Percentiles rank a stretch among this genome's conserved stretches.
These are phyloP conservation scores for Unio pictorum DNA, from an alignment of 2,888 invertebrate genomes.

Conservation along the genomic window DNA sequence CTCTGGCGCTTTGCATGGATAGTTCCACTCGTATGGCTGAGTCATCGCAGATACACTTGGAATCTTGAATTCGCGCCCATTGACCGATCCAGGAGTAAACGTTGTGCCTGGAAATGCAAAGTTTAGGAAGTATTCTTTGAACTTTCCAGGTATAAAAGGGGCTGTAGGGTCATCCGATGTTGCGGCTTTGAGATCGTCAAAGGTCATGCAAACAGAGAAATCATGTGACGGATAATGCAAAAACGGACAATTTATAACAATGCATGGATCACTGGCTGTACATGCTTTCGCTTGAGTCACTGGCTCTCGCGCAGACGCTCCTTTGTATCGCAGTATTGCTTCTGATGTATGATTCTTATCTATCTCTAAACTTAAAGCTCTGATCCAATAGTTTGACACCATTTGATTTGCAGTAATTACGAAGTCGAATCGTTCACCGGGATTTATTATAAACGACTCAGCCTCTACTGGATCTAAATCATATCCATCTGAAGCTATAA, in stretches of 20 bases:
- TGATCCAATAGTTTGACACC: slow-evolving; percentile 52
- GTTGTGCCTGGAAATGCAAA: slow-evolving; percentile 57
- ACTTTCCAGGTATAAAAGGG: slow-evolving; percentile 17
- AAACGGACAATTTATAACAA: slow-evolving; percentile 51
- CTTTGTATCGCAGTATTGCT: slow-evolving; percentile 45
- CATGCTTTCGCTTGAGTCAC: slow-evolving; percentile 20
- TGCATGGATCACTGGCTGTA: slow-evolving; percentile 24
- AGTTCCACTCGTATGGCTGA: slow-evolving; percentile 45
- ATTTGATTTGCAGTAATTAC: slow-evolving; percentile 42
- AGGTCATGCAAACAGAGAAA: slow-evolving; percentile 22
- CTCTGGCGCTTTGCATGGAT: slow-evolving; percentile 35
- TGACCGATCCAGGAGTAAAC: slow-evolving; percentile 45
- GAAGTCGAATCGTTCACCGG: slow-evolving; percentile 58
- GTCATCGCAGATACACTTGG: slow-evolving; percentile 45
- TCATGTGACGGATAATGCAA: slow-evolving; percentile 25
- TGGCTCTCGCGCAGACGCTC: slow-evolving; percentile 30
- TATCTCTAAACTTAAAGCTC: slow-evolving; percentile 43
- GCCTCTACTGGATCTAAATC: slow-evolving; percentile 41
- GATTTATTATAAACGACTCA: slow-evolving; percentile 45
- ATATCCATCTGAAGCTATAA: slow-evolving; percentile 53
- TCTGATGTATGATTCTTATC: slow-evolving; percentile 23
- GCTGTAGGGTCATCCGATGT: slow-evolving; percentile 31
- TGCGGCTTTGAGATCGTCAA: slow-evolving; percentile 32
- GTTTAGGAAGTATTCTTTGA: slow-evolving; percentile 57
- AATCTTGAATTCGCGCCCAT: slow-evolving; percentile 41